Base-by-base conservation (phyloP, 2,797 vertebrate species). In the Squalus acanthias region DNA sequence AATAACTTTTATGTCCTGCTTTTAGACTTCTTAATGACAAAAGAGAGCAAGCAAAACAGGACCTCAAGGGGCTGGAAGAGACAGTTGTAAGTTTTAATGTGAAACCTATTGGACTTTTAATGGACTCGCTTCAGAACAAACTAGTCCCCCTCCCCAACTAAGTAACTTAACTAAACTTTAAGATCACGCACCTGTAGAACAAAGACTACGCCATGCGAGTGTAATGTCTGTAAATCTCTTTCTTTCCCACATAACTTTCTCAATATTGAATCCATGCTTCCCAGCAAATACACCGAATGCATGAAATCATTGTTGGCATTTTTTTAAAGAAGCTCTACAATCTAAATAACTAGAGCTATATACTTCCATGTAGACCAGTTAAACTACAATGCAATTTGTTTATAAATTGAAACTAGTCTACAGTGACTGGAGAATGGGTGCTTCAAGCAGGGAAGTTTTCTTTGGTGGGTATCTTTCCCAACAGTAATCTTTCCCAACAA, bases 41-140 rank as follows among this genome's bases (percentile, higher is more conserved):
- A 97, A 98, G 98, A 96, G 99, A 99, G 46, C 98, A 98, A 98
- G 99, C 98, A 97, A 98, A 98, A 97, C 99, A 99, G 97, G 99
- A 99, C 97, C 98, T 99, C 91, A 99, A 99, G 97, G 99, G 99
- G 50, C 97, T 99, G 96, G 99, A 99, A 97, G 99, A 99, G 96
- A 99, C 99, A 1, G 99, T 99, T 98, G 99, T 99, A 98, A 97
- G 98, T 98, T 96, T 95, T 70, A 95, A 33, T 76, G 70, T 95
- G 94, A 95, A 95, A 74, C 94, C n/a, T 72, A 95, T 95, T 74
- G 50, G 69, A 95, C 26, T 95, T 93, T 95, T 72, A 95, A 95
- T 72, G 94, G 70, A 72, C n/a, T 93, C 63, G 26, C 63, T 46
- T 93, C n/a, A 93, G 91, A 69, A 93, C 63, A 92, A 92, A 92